Evolutionary conservation across 2,797 vertebrate species (phyloP).

Genomic region (Sebastes oblongus): DNA sequence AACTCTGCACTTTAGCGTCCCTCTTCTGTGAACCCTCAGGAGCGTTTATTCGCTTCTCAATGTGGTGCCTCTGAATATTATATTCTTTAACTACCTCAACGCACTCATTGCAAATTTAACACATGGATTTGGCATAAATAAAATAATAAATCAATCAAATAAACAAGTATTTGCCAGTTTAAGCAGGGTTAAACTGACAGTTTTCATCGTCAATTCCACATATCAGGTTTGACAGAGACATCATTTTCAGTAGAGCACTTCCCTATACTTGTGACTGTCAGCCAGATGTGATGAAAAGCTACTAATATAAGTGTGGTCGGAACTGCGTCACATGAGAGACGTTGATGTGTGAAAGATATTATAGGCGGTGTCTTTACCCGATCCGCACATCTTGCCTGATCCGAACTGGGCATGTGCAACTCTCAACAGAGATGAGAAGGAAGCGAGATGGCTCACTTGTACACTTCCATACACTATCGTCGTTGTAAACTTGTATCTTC

Average conservation of each 20-base stretch:
- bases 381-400: too few species aligned
- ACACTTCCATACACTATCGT: too few species aligned
- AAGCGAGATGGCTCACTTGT: too few species aligned
- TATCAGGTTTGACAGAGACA: too few species aligned
- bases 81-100: background rate
- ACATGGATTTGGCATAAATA: background rate
- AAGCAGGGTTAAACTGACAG: background rate
- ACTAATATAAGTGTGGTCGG: background rate
- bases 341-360: background rate
- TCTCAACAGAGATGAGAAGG: too few species aligned
- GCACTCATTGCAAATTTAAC: background rate
- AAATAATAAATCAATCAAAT: too few species aligned
- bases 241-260: background rate
- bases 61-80: background rate
- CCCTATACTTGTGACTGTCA: background rate
- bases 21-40: background rate
- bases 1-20: background rate
- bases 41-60: background rate
- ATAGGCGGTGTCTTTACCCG: too few species aligned
- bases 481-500: too few species aligned
- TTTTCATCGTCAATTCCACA: too few species aligned
- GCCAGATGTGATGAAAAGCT: background rate
- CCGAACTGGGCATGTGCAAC: too few species aligned
- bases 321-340: background rate
- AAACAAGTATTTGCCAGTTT: background rate